phyloP scores from a whole-genome alignment of 1,140 invertebrate species.

The Chironomus tepperi region DNA sequence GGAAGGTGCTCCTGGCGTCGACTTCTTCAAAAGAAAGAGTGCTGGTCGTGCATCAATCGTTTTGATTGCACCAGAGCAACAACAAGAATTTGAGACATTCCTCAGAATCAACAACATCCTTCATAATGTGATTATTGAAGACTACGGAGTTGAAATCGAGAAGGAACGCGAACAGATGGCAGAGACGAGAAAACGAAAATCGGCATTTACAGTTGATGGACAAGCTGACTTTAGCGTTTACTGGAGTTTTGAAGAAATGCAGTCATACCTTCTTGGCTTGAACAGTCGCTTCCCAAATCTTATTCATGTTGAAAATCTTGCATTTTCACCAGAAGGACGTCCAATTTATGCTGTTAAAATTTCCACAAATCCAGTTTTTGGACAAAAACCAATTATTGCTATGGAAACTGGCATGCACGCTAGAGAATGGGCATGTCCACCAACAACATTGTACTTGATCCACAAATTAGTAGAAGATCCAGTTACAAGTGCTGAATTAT shows the following conservation, averaged over 20 bases:
- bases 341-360: not conserved
- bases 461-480: conserved; percentile 44
- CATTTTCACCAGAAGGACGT: not conserved
- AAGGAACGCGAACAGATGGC: not conserved
- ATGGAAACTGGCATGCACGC: conserved; percentile 48
- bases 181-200: not conserved
- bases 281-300: not conserved
- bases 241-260: not conserved
- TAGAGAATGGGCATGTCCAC: conserved; percentile 60
- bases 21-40: not conserved
- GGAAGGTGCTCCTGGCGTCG: not conserved
- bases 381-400: conserved; percentile 39
- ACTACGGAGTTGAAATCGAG: not conserved
- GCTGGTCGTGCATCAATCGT: not conserved
- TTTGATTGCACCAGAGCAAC: not conserved
- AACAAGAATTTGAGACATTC: not conserved
- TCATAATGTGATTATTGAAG: not conserved
- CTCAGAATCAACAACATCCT: not conserved
- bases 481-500: conserved; percentile 39
- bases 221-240: not conserved
- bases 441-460: conserved; percentile 52
- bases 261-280: not conserved
- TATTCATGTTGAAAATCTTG: not conserved
- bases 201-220: not conserved
- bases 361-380: not conserved